Percentiles rank a stretch among this genome's conserved stretches.
Conservation (phyloP, 2,888 invertebrate species). For the Heteromyza rotundicornis region DNA sequence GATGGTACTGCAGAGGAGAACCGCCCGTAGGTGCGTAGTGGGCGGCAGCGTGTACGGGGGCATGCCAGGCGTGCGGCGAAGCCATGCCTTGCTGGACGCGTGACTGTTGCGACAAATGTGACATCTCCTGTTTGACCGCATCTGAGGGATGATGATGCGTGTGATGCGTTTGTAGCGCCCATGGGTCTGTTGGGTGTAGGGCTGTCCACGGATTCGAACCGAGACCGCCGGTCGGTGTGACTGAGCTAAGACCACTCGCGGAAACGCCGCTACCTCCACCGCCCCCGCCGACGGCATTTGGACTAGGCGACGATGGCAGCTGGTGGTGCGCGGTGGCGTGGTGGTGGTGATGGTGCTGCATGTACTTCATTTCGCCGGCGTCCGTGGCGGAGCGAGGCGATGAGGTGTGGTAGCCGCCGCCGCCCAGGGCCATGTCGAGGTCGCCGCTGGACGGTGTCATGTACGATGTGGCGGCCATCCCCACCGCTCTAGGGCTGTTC, state of each 20-base stretch:
- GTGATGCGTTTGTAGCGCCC: slow-evolving; percentile 78
- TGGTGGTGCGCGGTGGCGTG: slow-evolving; percentile 79
- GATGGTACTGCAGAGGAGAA: slow-evolving; percentile 77
- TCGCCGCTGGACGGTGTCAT: slow-evolving; percentile 86
- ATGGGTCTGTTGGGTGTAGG: slow-evolving; percentile 78
- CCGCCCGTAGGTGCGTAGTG: slow-evolving; percentile 84
- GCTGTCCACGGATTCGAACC: slow-evolving; percentile 82
- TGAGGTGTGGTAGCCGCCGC: slow-evolving; percentile 78
- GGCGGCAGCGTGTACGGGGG: slow-evolving; percentile 80
- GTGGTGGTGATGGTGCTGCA: slow-evolving; percentile 85
- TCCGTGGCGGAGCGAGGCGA: slow-evolving; percentile 86
- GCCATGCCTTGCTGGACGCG: slow-evolving; percentile 69
- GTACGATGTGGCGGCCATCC: slow-evolving; percentile 96
- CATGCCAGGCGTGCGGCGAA: slow-evolving; percentile 87
- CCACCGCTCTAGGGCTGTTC: slow-evolving; percentile 72
- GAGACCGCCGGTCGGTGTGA: slow-evolving; percentile 58
- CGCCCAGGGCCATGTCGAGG: slow-evolving; percentile 74
- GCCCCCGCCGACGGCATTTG: slow-evolving; percentile 66
- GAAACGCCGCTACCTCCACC: slow-evolving; percentile 52
- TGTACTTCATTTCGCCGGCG: slow-evolving; percentile 94
- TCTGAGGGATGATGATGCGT: slow-evolving; percentile 79
- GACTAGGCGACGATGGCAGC: slow-evolving; percentile 72
- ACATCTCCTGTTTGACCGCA: slow-evolving; percentile 78
- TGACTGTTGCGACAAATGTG: slow-evolving; percentile 65
- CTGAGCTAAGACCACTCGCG: slow-evolving; percentile 35